These are phyloP conservation scores for Cantharis nigra DNA, from an alignment of 2,888 invertebrate species.

Conservation along the genomic window DNA sequence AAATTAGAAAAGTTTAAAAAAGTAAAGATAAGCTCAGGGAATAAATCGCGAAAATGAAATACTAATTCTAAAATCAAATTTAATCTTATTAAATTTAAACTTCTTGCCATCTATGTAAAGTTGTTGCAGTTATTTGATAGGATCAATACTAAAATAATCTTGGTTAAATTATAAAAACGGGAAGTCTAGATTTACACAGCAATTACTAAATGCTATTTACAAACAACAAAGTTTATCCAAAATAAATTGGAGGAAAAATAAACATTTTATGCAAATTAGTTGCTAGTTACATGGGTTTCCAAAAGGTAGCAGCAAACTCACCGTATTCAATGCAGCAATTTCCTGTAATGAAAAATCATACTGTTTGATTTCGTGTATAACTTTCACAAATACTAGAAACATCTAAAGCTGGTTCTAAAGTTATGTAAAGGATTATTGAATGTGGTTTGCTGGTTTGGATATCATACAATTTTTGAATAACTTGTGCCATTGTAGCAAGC, in stretches of 20 bases:
- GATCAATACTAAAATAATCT: constrained; percentile 1
- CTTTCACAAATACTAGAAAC: neutral
- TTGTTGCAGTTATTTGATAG: neutral
- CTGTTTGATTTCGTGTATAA: neutral
- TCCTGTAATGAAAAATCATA: constrained; percentile 27
- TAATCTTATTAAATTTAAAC: neutral
- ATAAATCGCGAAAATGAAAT: neutral
- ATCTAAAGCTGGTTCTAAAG: neutral
- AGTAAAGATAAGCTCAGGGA: neutral
- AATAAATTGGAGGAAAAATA: neutral
- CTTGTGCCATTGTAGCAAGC: neutral
- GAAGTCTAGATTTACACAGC: neutral
- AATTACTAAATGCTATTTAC: neutral
- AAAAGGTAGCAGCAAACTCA: constrained; percentile 26
- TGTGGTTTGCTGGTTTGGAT: neutral
- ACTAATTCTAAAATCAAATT: neutral
- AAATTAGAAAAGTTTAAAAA: neutral
- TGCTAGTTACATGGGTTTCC: constrained; percentile 6
- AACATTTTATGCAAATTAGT: neutral
- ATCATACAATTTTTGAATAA: neutral
- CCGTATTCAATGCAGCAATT: constrained; percentile 31
- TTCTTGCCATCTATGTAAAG: neutral
- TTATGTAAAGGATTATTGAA: neutral
- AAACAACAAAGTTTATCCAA: neutral
- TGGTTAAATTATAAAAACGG: neutral